Base-by-base conservation (phyloP, 1,140 invertebrate genomes). In the Drosophila kikkawai region DNA sequence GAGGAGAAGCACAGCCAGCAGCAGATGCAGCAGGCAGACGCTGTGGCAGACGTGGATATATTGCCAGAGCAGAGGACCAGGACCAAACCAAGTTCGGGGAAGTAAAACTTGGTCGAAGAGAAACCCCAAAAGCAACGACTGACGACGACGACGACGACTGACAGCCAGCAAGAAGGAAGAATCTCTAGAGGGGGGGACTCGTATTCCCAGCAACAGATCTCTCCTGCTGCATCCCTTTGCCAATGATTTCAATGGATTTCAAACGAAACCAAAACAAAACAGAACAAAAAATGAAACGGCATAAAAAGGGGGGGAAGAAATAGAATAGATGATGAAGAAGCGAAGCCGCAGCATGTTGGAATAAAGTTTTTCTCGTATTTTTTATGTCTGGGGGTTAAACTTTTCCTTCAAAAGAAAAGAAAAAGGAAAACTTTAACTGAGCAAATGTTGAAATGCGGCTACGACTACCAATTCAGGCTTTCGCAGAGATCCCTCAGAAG, bases 1-100 rank as follows among this genome's bases (percentile, higher is more conserved):
- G 7, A 51, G 34, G 44, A 37, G 17, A 15, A 26, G 53, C 47
- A 48, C 7, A 61, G 15, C 15, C 36, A 59, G 47, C 65, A 70
- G 64, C 73, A 75, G 71, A 55, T 42, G 71, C 39, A 56, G 12
- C 41, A 60, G 69, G 83, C 84, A 87, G 83, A 87, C 83, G 47
- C 73, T 84, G 84, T 84, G 68, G 83, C 83, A 87, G 83, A 87
- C 84, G 80, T 87, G 81, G 69, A 87, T 87, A 87, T 88, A 87
- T 88, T 74, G 77, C 83, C 67, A 60, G 50, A 78, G 59, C 53
- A 4, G 47, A 47, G 51, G n/a, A 29, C 11, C 4, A 44, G n/a
- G 60, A 63, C 41, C 37, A 41, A 58, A 32, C 57, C 15, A 26
- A 44, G 53, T 39, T 8, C 63, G 22, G 17, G n/a, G 44, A 26